Conservation (phyloP, 2,888 invertebrate genomes). For the Macrophya alboannulata region DNA sequence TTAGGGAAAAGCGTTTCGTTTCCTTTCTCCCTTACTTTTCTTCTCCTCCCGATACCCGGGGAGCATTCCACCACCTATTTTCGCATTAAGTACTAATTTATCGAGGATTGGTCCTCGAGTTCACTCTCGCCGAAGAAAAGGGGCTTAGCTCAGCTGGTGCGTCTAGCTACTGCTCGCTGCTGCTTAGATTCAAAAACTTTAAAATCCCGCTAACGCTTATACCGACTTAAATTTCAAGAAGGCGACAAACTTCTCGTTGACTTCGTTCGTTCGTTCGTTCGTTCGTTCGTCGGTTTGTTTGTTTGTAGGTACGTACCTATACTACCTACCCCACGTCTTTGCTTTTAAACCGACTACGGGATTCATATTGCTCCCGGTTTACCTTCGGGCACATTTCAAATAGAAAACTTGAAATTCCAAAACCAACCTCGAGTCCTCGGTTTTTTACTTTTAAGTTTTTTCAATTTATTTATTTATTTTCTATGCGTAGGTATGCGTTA, state of each 20-base stretch:
- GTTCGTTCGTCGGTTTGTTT: not conserved
- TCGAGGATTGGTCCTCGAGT: constrained; percentile 55
- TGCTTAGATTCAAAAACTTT: constrained; percentile 39
- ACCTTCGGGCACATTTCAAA: not conserved
- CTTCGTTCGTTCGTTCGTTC: not conserved
- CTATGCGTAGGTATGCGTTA: not conserved
- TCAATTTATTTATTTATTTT: not conserved
- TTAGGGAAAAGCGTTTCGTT: constrained; percentile 61
- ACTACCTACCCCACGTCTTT: not conserved
- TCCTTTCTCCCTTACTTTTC: not conserved
- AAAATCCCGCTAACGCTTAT: not conserved
- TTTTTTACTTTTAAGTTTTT: not conserved
- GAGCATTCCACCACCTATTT: constrained; percentile 57
- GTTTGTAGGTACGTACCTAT: not conserved
- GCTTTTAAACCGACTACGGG: not conserved
- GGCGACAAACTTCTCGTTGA: constrained; percentile 18
- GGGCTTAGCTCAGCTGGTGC: constrained; percentile 23
- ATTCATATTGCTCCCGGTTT: not conserved
- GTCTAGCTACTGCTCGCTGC: not conserved
- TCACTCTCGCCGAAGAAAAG: constrained; percentile 27
- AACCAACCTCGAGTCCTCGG: not conserved
- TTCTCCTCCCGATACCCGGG: constrained; percentile 13
- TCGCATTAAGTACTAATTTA: constrained; percentile 64
- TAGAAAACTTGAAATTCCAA: constrained; percentile 8
- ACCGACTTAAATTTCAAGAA: constrained; percentile 27